Evolutionary conservation across 1,140 invertebrate species (phyloP).

Genomic region (Drosophila littoralis): DNA sequence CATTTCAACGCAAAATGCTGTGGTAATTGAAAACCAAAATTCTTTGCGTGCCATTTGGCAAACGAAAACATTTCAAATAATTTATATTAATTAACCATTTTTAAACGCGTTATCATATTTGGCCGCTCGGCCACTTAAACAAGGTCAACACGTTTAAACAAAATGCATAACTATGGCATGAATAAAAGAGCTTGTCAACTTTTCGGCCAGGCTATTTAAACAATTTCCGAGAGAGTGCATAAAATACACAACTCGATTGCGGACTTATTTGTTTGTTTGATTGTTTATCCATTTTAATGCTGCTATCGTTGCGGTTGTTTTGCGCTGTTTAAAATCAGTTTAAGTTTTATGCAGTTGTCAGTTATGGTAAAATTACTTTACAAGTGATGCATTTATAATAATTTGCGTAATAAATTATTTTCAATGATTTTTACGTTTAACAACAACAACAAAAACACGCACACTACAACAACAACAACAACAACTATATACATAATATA

Average conservation of each 20-base stretch:
- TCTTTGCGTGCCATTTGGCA: conserved; percentile 14
- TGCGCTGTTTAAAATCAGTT: conserved; percentile 72
- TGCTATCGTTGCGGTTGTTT: conserved; percentile 56
- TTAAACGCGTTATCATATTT: conserved; percentile 59
- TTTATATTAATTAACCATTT: conserved; percentile 79
- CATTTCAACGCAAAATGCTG: neutral
- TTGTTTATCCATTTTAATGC: conserved; percentile 61
- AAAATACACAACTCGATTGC: conserved; percentile 37
- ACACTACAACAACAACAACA: conserved; percentile 24
- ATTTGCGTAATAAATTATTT: conserved; percentile 82
- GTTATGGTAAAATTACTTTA: conserved; percentile 73
- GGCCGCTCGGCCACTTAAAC: conserved; percentile 63
- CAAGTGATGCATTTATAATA: conserved; percentile 76
- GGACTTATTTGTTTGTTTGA: conserved; percentile 49
- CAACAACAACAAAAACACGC: conserved; percentile 28
- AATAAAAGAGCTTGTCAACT: conserved; percentile 72
- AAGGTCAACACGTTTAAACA: conserved; percentile 61
- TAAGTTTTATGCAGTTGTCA: conserved; percentile 68
- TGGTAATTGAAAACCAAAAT: conserved; percentile 13
- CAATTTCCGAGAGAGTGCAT: conserved; percentile 53
- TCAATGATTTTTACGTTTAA: conserved; percentile 67
- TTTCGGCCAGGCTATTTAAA: conserved; percentile 69
- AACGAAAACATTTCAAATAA: conserved; percentile 36
- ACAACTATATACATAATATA: conserved; percentile 29
- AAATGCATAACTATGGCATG: conserved; percentile 25